Conservation (phyloP, 2,888 invertebrate species). For the Macrosiphum euphorbiae region DNA sequence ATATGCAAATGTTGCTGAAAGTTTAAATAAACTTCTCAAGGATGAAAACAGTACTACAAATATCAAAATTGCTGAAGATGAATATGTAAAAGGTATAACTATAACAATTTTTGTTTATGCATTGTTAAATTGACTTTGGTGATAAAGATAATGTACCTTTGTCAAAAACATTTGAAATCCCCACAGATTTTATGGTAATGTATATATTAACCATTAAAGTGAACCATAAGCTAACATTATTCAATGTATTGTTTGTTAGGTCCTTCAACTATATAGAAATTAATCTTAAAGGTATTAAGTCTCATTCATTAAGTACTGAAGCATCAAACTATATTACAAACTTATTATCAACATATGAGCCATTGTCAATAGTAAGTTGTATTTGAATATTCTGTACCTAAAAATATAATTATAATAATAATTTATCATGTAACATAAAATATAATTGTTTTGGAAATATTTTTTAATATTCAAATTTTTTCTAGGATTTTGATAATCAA, state of each 20-base stretch:
- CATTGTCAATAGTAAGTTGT: slow-evolving; percentile 37
- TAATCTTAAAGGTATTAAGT: slow-evolving; percentile 36
- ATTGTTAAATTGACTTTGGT: slow-evolving; percentile 34
- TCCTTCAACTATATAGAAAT: slow-evolving; percentile 44
- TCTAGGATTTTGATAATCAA: slow-evolving; percentile 40
- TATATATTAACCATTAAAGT: neutral
- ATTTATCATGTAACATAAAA: neutral
- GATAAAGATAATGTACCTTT: slow-evolving; percentile 35
- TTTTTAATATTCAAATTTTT: neutral
- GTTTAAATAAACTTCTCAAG: neutral
- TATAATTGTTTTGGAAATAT: neutral
- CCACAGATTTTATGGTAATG: slow-evolving; percentile 41
- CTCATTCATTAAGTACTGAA: neutral
- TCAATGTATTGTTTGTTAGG: slow-evolving; percentile 15
- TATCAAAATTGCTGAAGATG: neutral
- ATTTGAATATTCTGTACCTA: neutral
- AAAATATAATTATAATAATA: neutral
- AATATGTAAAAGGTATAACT: neutral
- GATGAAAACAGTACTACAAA: neutral
- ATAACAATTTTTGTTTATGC: neutral
- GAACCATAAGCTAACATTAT: neutral
- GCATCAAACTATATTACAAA: slow-evolving; percentile 29
- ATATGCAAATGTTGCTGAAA: slow-evolving; percentile 40
- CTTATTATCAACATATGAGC: slow-evolving; percentile 34
- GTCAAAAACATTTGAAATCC: slow-evolving; percentile 44